Evolutionary conservation across 2,797 vertebrate species (phyloP), one percentile per base, ranked within the genome.

Genomic region (Schizothorax lantsangensis): DNA sequence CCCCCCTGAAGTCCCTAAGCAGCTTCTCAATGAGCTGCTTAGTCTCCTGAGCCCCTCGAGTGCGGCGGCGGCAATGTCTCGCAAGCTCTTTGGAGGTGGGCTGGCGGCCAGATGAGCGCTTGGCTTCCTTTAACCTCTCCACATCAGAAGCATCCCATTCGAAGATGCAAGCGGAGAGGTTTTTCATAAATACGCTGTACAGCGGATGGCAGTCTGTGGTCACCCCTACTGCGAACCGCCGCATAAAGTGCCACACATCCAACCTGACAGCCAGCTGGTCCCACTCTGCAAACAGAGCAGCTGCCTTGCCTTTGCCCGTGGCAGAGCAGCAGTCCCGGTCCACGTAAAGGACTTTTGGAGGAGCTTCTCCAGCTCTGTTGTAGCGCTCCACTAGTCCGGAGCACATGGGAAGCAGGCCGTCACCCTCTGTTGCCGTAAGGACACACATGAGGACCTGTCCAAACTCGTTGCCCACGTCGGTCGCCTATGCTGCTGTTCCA

Each of bases 401-500:
- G 14, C 15, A 36, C 68, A 21, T 40, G 2, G 36, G 33, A 40
- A 40, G 36, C 2, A 71, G 17, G 2, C 68, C 33, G 2, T 72
- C 36, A n/a, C 33, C 69, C 69, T 72, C 69, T 5, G 38, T 1
- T 0, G 1, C 54, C 0, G 43, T 87, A 33, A 83, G 78, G 30
- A 81, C 78, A 19, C 66, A 47, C 49, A 81, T 81, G 66, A 86
- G 68, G 14, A 74, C 78, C 72, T 69, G 72, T 9, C 85, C 71
- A 36, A 43, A 15, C 26, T 87, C 72, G 11, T 86, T 86, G 8
- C 68, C 66, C 57, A 84, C 68, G 3, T 40, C 38, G 4, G 36
- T 71, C 5, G 17, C 36, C 68, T 17, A 71, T 1, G 68, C 36
- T 8, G 68, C 36, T 2, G 36, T 71, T 8, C 36, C 72, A 26